Conservation (phyloP, 2,797 vertebrate genomes). For the Sebastolobus altivelis region DNA sequence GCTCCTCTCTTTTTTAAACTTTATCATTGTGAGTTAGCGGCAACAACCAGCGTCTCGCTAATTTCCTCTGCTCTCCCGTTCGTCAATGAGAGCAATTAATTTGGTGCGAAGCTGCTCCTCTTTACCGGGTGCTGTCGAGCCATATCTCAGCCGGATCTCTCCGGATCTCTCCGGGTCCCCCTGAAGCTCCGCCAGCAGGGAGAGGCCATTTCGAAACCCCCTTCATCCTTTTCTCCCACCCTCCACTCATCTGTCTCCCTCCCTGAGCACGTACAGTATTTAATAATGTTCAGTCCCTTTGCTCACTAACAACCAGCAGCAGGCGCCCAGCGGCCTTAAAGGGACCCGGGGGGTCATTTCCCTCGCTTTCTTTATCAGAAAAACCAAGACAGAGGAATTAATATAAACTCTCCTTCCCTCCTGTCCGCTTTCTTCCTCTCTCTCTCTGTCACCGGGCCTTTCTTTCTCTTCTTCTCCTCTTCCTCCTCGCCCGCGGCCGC, state of each 20-base stretch:
- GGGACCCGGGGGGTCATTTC: constrained; percentile 90
- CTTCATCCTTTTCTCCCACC: constrained; percentile 9
- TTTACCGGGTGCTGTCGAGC: constrained; percentile 88
- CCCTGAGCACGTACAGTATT: constrained; percentile 85
- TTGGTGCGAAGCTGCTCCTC: constrained; percentile 80
- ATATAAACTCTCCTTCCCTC: constrained; percentile 80
- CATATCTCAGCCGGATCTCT: constrained; percentile 80
- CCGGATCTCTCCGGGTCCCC: constrained; percentile 26
- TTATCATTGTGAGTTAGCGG: constrained; percentile 64
- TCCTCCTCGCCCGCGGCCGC: constrained; percentile 85
- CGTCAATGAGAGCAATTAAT: constrained; percentile 88
- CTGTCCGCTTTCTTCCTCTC: constrained; percentile 23
- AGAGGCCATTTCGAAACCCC: constrained; percentile 61
- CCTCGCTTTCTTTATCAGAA: constrained; percentile 90
- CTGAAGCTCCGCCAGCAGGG: constrained; percentile 5
- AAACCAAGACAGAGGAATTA: constrained; percentile 91
- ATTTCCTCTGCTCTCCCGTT: constrained; percentile 89
- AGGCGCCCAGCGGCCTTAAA: constrained; percentile 90
- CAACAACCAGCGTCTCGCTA: constrained; percentile 83
- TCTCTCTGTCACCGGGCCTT: constrained; percentile 23
- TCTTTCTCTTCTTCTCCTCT: constrained; percentile 32
- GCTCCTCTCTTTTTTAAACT: not conserved
- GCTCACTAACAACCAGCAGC: constrained; percentile 81
- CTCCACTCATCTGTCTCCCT: constrained; percentile 49
- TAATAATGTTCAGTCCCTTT: constrained; percentile 90